phyloP scores from a whole-genome alignment of 1,140 invertebrate species.

The Drosophila bocqueti region DNA sequence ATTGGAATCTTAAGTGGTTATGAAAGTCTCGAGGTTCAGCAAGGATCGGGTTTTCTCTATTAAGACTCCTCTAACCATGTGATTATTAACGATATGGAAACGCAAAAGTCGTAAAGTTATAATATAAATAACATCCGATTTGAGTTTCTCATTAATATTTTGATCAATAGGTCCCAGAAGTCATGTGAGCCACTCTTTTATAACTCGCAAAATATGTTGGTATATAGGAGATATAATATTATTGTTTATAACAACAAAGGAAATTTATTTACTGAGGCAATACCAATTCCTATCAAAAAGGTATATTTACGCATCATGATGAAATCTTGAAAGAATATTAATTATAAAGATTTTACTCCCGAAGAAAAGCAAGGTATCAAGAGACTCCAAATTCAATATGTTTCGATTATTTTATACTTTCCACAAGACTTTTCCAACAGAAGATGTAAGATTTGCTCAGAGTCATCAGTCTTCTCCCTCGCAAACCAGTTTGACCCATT shows the following conservation, averaged over 20 bases:
- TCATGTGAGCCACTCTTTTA: slow-evolving; percentile 36
- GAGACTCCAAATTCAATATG: background rate
- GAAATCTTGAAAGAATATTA: slow-evolving; percentile 4
- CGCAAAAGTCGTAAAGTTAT: background rate
- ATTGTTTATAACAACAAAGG: background rate
- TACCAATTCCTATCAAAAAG: background rate
- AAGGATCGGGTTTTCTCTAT: slow-evolving; percentile 3
- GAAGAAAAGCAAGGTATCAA: background rate
- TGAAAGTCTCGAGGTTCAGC: slow-evolving; percentile 8
- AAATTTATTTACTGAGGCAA: background rate
- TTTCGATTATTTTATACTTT: no score
- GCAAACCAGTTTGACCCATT: slow-evolving; percentile 30
- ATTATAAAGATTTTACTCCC: background rate
- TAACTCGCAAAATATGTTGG: slow-evolving; percentile 2
- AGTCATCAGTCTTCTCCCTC: background rate
- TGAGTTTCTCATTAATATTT: slow-evolving; percentile 2
- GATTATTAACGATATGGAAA: slow-evolving; percentile 5
- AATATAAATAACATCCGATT: slow-evolving; percentile 10
- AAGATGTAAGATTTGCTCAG: background rate
- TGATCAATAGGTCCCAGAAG: background rate
- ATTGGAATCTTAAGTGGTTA: slow-evolving; percentile 3
- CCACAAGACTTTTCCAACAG: background rate
- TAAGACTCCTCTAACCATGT: slow-evolving; percentile 20
- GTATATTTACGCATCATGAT: slow-evolving; percentile 2
- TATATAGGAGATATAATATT: background rate